These are phyloP conservation scores for Drosophila conformis DNA, from an alignment of 2,888 invertebrate species.

Conservation along the genomic window DNA sequence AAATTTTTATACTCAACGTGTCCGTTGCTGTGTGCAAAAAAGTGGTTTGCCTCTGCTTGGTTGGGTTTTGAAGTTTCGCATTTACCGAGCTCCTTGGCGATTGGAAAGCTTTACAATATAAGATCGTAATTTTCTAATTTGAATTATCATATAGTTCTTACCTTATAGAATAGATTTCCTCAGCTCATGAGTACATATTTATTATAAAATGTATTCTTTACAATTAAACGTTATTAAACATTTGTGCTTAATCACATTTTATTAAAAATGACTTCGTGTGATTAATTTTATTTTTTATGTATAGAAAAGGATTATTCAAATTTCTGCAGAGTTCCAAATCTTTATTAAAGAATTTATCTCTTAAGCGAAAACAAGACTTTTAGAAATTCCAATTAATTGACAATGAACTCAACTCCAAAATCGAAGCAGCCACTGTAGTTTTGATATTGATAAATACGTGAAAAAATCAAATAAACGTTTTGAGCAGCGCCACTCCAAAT, in stretches of 20 bases:
- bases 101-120: neutral
- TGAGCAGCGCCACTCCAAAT: constrained; percentile 13
- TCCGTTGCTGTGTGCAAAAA: constrained; percentile 58
- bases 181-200: neutral
- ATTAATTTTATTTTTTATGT: neutral
- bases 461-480: constrained; percentile 39
- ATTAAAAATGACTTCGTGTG: no score
- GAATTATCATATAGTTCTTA: neutral
- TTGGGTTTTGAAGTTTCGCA: constrained; percentile 19
- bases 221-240: neutral
- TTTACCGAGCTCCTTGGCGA: neutral
- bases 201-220: neutral
- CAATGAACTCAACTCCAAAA: neutral
- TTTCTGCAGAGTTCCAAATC: no score
- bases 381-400: neutral
- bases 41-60: neutral
- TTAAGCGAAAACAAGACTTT: neutral
- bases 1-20: constrained; percentile 76
- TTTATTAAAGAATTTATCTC: neutral
- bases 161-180: neutral
- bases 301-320: neutral
- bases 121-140: neutral
- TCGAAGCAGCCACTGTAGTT: neutral
- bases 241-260: neutral
- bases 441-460: constrained; percentile 16